Evolutionary conservation across 92 coral and sea anemone genomes (phyloP).

Genomic region (Actinostola sp.): DNA sequence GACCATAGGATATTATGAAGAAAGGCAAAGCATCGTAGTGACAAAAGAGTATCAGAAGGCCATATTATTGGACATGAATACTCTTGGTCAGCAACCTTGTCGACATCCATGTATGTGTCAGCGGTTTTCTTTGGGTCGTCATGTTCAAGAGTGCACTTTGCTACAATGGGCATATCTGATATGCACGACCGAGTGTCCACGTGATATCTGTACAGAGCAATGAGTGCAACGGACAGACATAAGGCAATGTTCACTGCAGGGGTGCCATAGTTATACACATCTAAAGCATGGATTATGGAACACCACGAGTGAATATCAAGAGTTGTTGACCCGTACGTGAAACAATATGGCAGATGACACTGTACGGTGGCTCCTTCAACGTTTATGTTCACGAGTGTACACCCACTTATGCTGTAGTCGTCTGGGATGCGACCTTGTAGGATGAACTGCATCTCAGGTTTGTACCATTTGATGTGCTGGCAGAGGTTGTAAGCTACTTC

Average conservation of each 20-base stretch:
- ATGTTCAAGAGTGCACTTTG: constrained; percentile 42
- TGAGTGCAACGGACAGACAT: constrained; percentile 52
- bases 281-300: constrained; percentile 69
- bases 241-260: constrained; percentile 68
- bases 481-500: constrained; percentile 32
- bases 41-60: constrained; percentile 56
- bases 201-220: constrained; percentile 40
- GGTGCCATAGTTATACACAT: constrained; percentile 30
- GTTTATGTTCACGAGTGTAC: constrained; percentile 1
- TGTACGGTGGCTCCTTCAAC: background rate
- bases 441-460: constrained; percentile 8
- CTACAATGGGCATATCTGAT: constrained; percentile 42
- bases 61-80: constrained; percentile 25
- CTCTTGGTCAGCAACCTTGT: background rate
- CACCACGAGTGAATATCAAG: constrained; percentile 68
- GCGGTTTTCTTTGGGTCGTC: background rate
- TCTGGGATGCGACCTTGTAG: constrained; percentile 6
- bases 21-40: constrained; percentile 53
- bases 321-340: constrained; percentile 50
- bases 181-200: constrained; percentile 17
- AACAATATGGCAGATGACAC: constrained; percentile 23
- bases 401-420: constrained; percentile 14
- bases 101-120: constrained; percentile 7
- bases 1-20: constrained; percentile 41
- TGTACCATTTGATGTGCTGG: constrained; percentile 19